Evolutionary conservation across 2,888 invertebrate species (phyloP), one percentile per base, ranked within the genome.

Genomic region (Drosophila merina): DNA sequence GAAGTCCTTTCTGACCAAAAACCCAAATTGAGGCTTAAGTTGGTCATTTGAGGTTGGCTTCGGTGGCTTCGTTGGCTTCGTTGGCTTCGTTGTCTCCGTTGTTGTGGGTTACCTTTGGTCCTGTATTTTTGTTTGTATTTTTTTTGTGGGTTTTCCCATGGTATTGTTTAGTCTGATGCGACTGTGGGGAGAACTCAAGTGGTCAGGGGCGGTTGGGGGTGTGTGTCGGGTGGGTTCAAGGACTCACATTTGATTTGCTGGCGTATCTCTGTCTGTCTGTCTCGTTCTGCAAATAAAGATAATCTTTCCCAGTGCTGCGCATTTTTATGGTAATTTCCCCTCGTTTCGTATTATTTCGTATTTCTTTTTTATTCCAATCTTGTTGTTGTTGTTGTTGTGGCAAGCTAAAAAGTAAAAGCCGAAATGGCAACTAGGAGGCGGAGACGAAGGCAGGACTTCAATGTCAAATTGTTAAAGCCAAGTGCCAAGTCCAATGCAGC

Each of bases 321-420:
- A 86, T 85, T 85, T 86, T 74, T 85, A 81, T 81, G 81, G 85
- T 86, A 86, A 86, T 81, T 84, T 69, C 52, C 60, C 64, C 10
- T 14, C 30, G n/a, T 20, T 38, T 66, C 44, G 33, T 33, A 64
- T 63, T 45, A 44, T 30, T 25, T 50, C 2, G 6, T 10, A 64
- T 36, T 36, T n/a, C 36, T 36, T n/a, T 36, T 36, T 36, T 36
- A n/a, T 36, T n/a, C 36, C 2, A 2, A n/a, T 36, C 5, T 33
- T 33, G 9, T 33, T 33, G 36, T 36, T n/a, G 10, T 36, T 36
- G 10, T n/a, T 36, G 10, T 10, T 10, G 9, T 31, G 10, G 33
- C 3, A 36, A n/a, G 52, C 52, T 66, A 3, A 36, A 59, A 25
- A 60, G 20, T 20, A 20, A 20, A 20, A 20, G 20, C 20, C 20